Evolutionary conservation across 2,888 invertebrate species (phyloP), one percentile per base, ranked within the genome.

Genomic region (Alviniconcha strummeri): DNA sequence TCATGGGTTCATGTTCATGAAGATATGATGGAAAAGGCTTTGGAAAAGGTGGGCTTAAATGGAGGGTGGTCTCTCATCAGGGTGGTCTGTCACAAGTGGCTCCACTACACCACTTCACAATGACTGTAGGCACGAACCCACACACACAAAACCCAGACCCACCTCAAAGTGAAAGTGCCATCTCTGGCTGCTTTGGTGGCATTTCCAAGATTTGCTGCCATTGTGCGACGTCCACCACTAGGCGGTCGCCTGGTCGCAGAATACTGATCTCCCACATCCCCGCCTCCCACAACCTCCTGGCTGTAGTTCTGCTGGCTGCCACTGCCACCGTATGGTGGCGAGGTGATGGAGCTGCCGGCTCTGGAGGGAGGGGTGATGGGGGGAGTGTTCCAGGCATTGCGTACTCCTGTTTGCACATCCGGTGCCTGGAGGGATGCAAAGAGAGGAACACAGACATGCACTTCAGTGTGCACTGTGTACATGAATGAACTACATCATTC

Each of bases 341-440:
- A 64, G 64, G 78, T 13, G 64, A 15, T 54, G n/a, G 74, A 60
- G n/a, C 56, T 60, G 8, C 60, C 75, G n/a, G 36, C 55, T n/a
- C 56, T 71, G 36, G 57, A 77, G 67, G 77, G 84, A 36, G 87
- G 86, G 4, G 87, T 87, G 54, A 82, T 83, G 80, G 85, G 89
- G 83, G 85, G 90, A 8, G 92, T 91, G 83, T 89, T 89, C 92
- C 92, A 92, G 11, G 92, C 92, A 80, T 88, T 84, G 83, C 82
- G 82, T 17, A 82, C 19, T 17, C 60, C 71, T 76, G n/a, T 19
- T 69, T 77, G 57, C 19, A 13, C 36, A 9, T 82, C 67, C 15
- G 77, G 7, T 13, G 56, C 69, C 82, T 82, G 55, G 8, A 36
- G n/a, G 19, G n/a, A 8, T 5, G 52, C 9, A 15, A 80, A 54